phyloP scores from a whole-genome alignment of 1,140 invertebrate species.

The Radopholus similis region DNA sequence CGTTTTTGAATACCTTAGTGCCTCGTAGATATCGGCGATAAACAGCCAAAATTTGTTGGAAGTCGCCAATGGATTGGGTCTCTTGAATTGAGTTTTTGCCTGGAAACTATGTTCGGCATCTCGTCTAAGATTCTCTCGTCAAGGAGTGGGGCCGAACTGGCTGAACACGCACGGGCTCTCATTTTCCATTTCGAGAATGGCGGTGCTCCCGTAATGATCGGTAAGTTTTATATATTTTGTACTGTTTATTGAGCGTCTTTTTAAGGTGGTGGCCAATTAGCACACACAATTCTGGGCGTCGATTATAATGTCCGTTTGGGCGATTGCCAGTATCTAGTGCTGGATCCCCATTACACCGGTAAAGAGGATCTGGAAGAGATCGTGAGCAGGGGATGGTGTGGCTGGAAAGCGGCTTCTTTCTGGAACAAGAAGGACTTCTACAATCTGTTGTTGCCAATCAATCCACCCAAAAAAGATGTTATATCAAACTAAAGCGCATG shows the following conservation, averaged over 20 bases:
- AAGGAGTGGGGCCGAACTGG: conserved; percentile 76
- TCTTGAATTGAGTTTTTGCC: conserved; percentile 86
- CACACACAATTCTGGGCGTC: conserved; percentile 93
- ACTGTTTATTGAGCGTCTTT: not conserved
- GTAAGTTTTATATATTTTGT: conserved; percentile 62
- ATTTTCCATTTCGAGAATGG: conserved; percentile 83
- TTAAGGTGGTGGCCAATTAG: conserved; percentile 78
- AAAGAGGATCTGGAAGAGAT: conserved; percentile 65
- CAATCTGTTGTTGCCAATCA: conserved; percentile 52
- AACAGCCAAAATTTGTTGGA: conserved; percentile 78
- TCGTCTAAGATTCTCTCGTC: conserved; percentile 79
- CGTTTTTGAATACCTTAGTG: conserved; percentile 61
- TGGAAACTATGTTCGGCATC: conserved; percentile 72
- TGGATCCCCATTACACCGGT: conserved; percentile 97
- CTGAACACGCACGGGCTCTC: conserved; percentile 74
- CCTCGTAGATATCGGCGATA: conserved; percentile 90
- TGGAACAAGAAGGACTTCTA: conserved; percentile 55
- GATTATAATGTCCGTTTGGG: conserved; percentile 75
- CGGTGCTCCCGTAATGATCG: conserved; percentile 96
- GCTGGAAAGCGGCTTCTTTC: conserved; percentile 52
- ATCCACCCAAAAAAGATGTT: no score
- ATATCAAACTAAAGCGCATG: no score
- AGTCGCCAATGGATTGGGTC: conserved; percentile 96
- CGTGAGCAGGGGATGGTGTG: conserved; percentile 61
- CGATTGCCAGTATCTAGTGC: conserved; percentile 80